Evolutionary conservation across 2,888 invertebrate genomes (phyloP), one percentile per base, ranked within the genome.

Genomic region (Caenorhabditis wallacei): DNA sequence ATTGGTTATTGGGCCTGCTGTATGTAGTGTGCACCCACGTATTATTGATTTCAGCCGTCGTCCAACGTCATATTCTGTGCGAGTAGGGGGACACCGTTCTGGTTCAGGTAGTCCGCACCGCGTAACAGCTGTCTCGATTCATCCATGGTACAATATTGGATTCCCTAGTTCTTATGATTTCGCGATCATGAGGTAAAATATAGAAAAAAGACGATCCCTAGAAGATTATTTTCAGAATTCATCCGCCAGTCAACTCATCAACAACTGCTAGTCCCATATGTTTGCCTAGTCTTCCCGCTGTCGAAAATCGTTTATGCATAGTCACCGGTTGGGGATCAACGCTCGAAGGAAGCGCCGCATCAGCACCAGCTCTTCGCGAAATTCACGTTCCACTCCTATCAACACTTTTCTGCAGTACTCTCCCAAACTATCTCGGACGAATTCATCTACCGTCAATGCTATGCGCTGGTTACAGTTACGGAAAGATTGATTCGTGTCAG

Each of bases 391-490:
- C 91, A 20, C 84, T 91, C 18, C 66, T 91, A 16, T 84, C 90
- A 13, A 76, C 85, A 24, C 56, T 72, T 13, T 83, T 86, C 46
- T 90, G 91, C 76, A 90, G 89, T 78, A 84, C 85, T 72, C 59
- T 83, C 11, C 76, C 79, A 3, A 79, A 71, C 37, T 87, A 82
- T 57, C 74, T 72, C 2, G 89, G 90, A 43, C 80, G 85, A 1
- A 71, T 91, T n/a, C 87, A 90, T 72, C 20, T 84, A 20, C 85
- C 87, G 24, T 87, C 91, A 37, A 92, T 90, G 90, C 71, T 91
- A 46, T 91, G 91, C 79, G 91, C 91, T n/a, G 91, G 91, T 10
- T 89, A 87, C 68, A 87, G 82, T 53, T 79, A 84, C 35, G 91
- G 91, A 16, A 80, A 85, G 16, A 72, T 89, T 22, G 91, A 91